Evolutionary conservation across 2,888 invertebrate genomes (phyloP), one percentile per base, ranked within the genome.

Genomic region (Alcis repandata): DNA sequence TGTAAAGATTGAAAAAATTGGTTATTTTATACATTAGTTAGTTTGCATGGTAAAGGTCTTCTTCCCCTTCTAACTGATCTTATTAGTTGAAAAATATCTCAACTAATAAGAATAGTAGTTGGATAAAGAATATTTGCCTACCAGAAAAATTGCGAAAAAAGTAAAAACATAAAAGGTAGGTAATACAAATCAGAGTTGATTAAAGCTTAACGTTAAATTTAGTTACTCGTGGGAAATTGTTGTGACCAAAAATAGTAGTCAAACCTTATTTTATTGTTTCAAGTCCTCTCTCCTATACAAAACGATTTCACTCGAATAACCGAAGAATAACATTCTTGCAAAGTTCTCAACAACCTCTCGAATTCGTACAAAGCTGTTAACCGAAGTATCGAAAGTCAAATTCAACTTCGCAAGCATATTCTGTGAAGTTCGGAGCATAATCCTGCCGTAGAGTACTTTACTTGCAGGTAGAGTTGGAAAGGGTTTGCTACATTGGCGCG

Each of bases 331-430:
- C 58, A 33, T 36, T 63, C 52, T 8, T 15, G 19, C 43, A 0
- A 59, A 59, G 48, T 59, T 59, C 20, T 41, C 20, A 38, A 49
- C 48, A 48, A 36, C 54, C 49, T 54, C 46, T 51, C 49, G 59
- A 59, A 59, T 59, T 59, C 54, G 54, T 48, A 40, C 41, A 53
- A 63, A 59, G 63, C 36, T 41, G 63, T 48, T 59, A 59, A 49
- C 54, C 54, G 45, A 49, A 59, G 64, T 64, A 64, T 64, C 59
- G 49, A 59, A 59, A 59, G 54, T 59, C 54, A 59, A 64, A 63
- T 59, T 46, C 46, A 53, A 64, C 41, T 59, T 53, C 2, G 22
- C 20, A 13, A 62, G 53, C 48, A 59, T 59, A 63, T 59, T 59
- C 54, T 7, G 40, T n/a, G 43, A 64, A 64, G 59, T 59, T 64